Evolutionary conservation across 2,888 invertebrate species (phyloP).

Genomic region (Napeogenes sylphis): DNA sequence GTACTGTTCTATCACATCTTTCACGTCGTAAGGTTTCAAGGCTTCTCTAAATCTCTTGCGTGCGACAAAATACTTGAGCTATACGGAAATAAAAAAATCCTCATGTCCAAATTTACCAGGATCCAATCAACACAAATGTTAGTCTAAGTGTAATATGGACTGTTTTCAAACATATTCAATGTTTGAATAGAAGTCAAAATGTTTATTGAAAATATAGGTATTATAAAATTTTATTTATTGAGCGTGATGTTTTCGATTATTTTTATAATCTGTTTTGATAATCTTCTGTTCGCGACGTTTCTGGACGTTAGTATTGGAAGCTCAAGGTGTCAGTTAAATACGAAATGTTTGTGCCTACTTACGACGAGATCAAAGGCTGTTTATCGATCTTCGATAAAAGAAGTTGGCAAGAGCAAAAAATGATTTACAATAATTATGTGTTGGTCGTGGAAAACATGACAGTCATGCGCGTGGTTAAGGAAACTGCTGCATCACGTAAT

Average conservation of each 20-base stretch:
- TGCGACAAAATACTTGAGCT: conserved; percentile 93
- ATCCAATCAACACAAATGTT: not conserved
- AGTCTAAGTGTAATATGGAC: not conserved
- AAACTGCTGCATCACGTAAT: not conserved
- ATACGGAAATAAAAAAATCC: conserved; percentile 71
- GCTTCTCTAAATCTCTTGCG: conserved; percentile 94
- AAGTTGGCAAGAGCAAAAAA: not conserved
- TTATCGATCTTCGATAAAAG: too few species aligned
- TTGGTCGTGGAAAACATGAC: conserved; percentile 14
- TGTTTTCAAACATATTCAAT: not conserved
- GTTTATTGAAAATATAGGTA: not conserved
- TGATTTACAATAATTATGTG: conserved; percentile 6
- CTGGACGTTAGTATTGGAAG: too few species aligned
- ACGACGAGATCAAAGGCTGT: too few species aligned
- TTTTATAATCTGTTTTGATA: too few species aligned
- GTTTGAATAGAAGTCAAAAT: not conserved
- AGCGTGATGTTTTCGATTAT: not conserved
- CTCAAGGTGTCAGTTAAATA: too few species aligned
- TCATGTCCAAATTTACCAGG: conserved; percentile 28
- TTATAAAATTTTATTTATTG: not conserved
- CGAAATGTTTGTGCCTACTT: too few species aligned
- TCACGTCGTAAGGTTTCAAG: conserved; percentile 94
- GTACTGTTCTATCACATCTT: conserved; percentile 96
- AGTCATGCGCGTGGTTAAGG: conserved; percentile 24
- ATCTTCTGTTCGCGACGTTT: not conserved